Conservation (phyloP, 2,797 vertebrate genomes). For the Sebastes reedi region DNA sequence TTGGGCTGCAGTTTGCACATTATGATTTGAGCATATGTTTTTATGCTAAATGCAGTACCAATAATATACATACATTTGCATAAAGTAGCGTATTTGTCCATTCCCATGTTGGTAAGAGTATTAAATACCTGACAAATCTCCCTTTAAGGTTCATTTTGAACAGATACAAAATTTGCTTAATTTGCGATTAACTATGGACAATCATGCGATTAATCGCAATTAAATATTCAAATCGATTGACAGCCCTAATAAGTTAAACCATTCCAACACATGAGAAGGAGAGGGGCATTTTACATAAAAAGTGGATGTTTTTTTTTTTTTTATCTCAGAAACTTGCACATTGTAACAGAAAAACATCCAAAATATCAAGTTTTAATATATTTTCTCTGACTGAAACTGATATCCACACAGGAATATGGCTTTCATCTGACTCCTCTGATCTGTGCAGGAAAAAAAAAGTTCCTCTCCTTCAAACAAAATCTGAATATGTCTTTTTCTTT, state of each 20-base stretch:
- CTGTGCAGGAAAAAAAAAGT: neutral
- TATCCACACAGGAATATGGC: neutral
- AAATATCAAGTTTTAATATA: neutral
- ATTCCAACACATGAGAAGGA: neutral
- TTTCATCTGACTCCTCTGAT: slow-evolving; percentile 8
- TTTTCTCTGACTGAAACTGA: neutral
- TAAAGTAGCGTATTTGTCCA: no score
- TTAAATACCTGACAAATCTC: no score
- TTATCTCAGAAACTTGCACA: neutral
- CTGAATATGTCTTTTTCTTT: neutral
- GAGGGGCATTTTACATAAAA: neutral
- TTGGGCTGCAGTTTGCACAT: no score
- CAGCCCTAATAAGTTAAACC: neutral
- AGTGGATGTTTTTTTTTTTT: neutral
- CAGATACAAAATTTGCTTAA: no score
- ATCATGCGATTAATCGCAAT: no score
- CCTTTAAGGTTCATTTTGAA: no score
- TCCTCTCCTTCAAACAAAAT: neutral
- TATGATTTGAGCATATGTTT: no score
- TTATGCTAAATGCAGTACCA: no score
- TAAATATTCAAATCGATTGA: no score
- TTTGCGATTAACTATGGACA: no score
- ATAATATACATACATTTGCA: no score
- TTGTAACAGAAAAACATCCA: neutral
- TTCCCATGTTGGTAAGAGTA: no score